A percentile compares a stretch with the other conserved stretches of the same genome.
phyloP scores from a whole-genome alignment of 1,140 invertebrate species.

The Nomia melanderi region DNA sequence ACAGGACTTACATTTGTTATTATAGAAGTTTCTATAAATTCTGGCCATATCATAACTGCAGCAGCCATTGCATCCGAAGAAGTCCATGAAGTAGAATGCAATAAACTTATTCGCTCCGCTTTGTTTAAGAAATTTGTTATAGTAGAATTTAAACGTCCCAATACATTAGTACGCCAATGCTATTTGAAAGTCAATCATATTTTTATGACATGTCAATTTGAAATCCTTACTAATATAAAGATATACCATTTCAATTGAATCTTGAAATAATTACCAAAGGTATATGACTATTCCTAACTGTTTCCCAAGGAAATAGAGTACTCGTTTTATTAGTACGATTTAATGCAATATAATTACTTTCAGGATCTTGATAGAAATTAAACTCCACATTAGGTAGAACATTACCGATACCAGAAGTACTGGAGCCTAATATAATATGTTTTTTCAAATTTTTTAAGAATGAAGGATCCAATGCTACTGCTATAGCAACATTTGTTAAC shows the following conservation, averaged over 20 bases:
- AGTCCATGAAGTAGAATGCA: conserved; percentile 57
- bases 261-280: conserved; percentile 66
- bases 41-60: conserved; percentile 68
- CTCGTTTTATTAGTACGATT: conserved; percentile 68
- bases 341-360: conserved; percentile 83
- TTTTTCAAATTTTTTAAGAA: conserved; percentile 81
- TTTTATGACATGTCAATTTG: too few species aligned
- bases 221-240: too few species aligned
- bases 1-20: conserved; percentile 58
- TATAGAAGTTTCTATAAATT: conserved; percentile 50
- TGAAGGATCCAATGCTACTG: conserved; percentile 81
- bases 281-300: conserved; percentile 56
- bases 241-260: not conserved
- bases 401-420: conserved; percentile 81
- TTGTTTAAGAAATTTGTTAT: conserved; percentile 77
- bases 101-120: conserved; percentile 70
- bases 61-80: conserved; percentile 69
- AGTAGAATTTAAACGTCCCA: conserved; percentile 72
- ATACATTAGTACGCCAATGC: conserved; percentile 75
- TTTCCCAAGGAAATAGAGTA: conserved; percentile 81
- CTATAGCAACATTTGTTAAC: conserved; percentile 84
- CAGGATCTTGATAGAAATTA: conserved; percentile 86
- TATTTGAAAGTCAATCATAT: conserved; percentile 52
- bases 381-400: conserved; percentile 82
- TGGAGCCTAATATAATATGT: conserved; percentile 84